phyloP scores from a whole-genome alignment of 1,140 invertebrate species.

The Atta texana region DNA sequence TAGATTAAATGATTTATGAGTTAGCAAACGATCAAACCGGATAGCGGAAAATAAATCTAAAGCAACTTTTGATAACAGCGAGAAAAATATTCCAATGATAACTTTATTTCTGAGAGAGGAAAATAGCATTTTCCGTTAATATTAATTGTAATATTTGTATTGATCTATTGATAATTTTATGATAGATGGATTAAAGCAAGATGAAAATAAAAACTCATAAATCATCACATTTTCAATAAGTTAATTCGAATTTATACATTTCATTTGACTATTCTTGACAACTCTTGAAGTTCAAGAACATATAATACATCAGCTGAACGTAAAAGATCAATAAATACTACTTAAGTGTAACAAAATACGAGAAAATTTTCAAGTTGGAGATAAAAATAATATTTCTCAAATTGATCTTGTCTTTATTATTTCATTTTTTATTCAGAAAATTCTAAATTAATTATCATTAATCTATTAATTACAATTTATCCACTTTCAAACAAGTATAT shows the following conservation, averaged over 20 bases:
- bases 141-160: no score
- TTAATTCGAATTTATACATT: background rate
- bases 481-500: no score
- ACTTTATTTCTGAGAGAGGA: background rate
- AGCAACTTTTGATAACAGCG: background rate
- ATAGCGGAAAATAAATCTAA: background rate
- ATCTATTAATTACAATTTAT: no score
- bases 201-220: background rate
- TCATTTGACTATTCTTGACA: background rate
- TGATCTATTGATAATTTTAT: no score
- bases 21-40: background rate
- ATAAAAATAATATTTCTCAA: background rate
- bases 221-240: background rate
- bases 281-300: constrained; percentile 1
- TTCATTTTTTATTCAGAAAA: no score
- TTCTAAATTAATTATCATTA: no score
- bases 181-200: background rate
- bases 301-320: background rate
- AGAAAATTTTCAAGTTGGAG: background rate
- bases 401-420: no score
- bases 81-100: background rate
- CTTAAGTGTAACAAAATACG: background rate
- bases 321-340: background rate
- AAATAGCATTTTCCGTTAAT: background rate
- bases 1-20: constrained; percentile 10